Evolutionary conservation across 1,140 invertebrate genomes (phyloP), one percentile per base, ranked within the genome.

Genomic region (Drosophila teissieri): DNA sequence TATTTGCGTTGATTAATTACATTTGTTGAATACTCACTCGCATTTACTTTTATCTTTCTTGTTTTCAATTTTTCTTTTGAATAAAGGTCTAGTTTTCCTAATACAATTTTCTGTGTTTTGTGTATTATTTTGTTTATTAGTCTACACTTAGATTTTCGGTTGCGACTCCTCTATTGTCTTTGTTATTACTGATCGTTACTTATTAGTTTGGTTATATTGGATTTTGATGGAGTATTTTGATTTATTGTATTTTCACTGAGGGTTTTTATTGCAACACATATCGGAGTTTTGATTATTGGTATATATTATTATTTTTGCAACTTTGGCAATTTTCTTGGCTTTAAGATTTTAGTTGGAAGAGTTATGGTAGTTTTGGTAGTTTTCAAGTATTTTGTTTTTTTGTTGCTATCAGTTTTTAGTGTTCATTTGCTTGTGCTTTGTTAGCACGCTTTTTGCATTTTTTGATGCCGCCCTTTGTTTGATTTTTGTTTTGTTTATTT

Each of bases 401-500:
- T 6, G 46, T 27, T 48, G 46, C 14, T 17, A 27, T 11, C 14
- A 10, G 14, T 15, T 27, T 15, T 24, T 11, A 24, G 14, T 31
- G 24, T 49, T 49, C 19, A n/a, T n/a, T 51, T 51, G 15, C 31
- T 31, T 10, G 48, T 31, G 48, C 27, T 51, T 51, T 34, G 22
- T 4, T 4, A 31, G 27, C 48, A 15, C 10, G 8, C n/a, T 34
- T 51, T 34, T 34, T 31, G 6, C 12, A 10, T 46, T 49, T 27
- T n/a, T 27, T 15, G n/a, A 51, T 51, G 31, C 49, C 49, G 31
- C 49, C 31, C 31, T 52, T 51, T 36, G 49, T 52, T 52, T 17
- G 49, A 19, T 52, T 52, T 52, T 52, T 36, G 49, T 52, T 34
- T 52, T 52, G 24, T 49, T 52, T 52, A 36, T 52, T 36, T 52